A percentile compares a stretch with the other conserved stretches of the same genome.
These are phyloP conservation scores for Propithecus deckenii DNA, from an alignment of 2,797 vertebrate genomes.

Conservation along the genomic window DNA sequence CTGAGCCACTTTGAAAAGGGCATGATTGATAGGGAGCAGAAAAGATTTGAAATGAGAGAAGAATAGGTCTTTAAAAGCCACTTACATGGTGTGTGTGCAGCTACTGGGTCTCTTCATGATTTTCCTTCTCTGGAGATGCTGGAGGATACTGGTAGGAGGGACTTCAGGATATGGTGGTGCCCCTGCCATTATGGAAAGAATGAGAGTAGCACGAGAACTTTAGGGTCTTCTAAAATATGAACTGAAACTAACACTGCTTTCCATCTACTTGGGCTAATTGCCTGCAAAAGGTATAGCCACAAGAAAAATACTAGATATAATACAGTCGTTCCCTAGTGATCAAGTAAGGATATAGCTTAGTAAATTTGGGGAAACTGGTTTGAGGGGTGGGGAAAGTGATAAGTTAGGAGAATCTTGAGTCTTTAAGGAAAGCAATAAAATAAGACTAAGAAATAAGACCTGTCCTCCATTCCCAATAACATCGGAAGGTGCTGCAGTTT, in stretches of 20 bases:
- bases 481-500: neutral
- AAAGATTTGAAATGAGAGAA: neutral
- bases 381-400: neutral
- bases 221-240: neutral
- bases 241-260: neutral
- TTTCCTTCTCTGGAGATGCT: constrained; percentile 92
- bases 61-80: neutral
- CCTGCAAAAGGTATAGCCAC: neutral
- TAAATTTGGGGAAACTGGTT: neutral
- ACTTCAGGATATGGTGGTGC: constrained; percentile 94
- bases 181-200: constrained; percentile 83
- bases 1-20: neutral
- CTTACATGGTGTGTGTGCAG: constrained; percentile 91
- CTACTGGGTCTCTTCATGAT: constrained; percentile 90
- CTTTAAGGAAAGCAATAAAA: constrained; percentile 17
- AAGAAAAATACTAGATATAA: neutral
- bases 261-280: neutral
- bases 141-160: constrained; percentile 88
- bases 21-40: neutral
- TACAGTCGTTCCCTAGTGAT: neutral
- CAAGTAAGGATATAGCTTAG: neutral
- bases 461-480: neutral
- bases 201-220: neutral
- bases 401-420: neutral
- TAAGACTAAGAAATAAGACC: neutral